phyloP scores from a whole-genome alignment of 2,113 vertebrate genomes.

The Zapus hudsonius region DNA sequence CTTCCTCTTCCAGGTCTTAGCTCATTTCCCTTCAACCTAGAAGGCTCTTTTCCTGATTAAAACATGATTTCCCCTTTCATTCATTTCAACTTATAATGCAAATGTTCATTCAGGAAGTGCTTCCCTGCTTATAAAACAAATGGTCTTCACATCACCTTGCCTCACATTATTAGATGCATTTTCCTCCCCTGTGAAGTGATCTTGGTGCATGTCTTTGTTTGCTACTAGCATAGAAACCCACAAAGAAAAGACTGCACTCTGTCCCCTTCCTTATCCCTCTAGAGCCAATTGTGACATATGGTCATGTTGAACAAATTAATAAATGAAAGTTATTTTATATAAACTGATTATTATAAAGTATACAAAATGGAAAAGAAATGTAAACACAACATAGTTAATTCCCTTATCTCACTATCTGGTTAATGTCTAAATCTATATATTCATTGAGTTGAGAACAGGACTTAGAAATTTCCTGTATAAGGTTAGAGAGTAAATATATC shows the following conservation, averaged over 20 bases:
- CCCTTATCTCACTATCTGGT: constrained; percentile 10
- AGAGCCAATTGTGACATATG: neutral
- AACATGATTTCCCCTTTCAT: neutral
- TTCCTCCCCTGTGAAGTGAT: neutral
- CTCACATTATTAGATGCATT: neutral
- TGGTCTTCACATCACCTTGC: neutral
- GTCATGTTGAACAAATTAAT: neutral
- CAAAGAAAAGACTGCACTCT: neutral
- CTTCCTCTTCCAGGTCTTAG: constrained; percentile 17
- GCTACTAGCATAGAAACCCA: neutral
- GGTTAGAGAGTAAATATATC: constrained; percentile 26
- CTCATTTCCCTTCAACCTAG: neutral
- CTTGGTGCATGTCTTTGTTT: neutral
- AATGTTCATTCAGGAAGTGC: neutral
- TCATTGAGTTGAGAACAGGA: constrained; percentile 25
- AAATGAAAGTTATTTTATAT: neutral
- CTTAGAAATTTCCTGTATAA: constrained; percentile 5
- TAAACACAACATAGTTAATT: neutral
- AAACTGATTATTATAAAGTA: constrained; percentile 8
- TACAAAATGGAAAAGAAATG: constrained; percentile 10
- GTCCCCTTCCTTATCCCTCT: neutral
- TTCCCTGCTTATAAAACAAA: neutral
- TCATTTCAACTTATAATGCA: neutral
- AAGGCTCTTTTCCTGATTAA: constrained; percentile 15
- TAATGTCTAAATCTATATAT: neutral